Conservation (phyloP, 2,888 invertebrate genomes). For the Stenolophus ochropezus region DNA sequence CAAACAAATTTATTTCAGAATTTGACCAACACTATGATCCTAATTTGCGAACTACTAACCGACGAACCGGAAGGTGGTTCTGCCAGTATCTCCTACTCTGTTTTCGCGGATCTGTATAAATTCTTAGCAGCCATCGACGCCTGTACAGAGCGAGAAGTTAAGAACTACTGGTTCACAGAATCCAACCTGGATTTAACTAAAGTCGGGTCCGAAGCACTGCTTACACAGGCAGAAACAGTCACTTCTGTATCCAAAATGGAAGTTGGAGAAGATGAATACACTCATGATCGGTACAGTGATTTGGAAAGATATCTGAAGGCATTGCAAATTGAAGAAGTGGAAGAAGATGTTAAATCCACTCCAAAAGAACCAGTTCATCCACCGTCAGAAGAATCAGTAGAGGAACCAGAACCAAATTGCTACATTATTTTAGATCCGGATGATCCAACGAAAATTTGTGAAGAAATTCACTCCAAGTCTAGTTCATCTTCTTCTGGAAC, state of each 20-base stretch:
- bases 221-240: neutral
- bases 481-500: neutral
- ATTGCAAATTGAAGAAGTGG: neutral
- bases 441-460: constrained; percentile 24
- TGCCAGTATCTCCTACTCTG: constrained; percentile 80
- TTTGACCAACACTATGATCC: constrained; percentile 85
- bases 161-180: constrained; percentile 70
- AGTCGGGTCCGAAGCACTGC: neutral
- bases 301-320: constrained; percentile 1
- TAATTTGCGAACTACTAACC: constrained; percentile 87
- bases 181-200: constrained; percentile 66
- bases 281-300: neutral
- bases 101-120: constrained; percentile 78
- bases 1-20: constrained; percentile 79
- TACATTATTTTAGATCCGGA: constrained; percentile 52
- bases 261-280: neutral
- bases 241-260: neutral
- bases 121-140: constrained; percentile 78
- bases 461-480: constrained; percentile 23
- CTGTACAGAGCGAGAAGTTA: constrained; percentile 69
- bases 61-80: constrained; percentile 90
- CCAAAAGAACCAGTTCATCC: neutral
- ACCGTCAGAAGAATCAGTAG: neutral
- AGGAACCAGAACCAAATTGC: constrained; percentile 33
- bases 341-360: neutral